Conservation (phyloP, 2,113 vertebrate species). For the Dendropsophus ebraccatus region DNA sequence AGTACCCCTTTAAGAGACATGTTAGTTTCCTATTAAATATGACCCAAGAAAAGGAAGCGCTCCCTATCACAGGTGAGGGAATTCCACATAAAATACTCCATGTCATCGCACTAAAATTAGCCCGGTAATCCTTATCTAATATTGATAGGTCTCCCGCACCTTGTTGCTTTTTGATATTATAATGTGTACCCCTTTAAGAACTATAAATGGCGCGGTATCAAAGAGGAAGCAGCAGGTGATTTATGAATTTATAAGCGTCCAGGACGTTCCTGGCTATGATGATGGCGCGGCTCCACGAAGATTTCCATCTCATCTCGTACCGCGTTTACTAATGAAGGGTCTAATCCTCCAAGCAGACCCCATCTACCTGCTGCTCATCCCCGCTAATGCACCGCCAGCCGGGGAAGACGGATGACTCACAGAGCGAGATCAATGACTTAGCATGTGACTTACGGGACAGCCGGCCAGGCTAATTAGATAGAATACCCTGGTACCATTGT, state of each 20-base stretch:
- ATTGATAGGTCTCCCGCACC: slow-evolving; percentile 37
- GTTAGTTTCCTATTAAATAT: too few species aligned
- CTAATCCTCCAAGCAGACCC: slow-evolving; percentile 1
- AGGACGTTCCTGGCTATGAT: not conserved
- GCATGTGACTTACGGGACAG: not conserved
- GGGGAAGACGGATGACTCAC: slow-evolving; percentile 36
- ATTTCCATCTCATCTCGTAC: slow-evolving; percentile 40
- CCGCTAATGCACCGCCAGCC: slow-evolving; percentile 9
- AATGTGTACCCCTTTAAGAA: slow-evolving; percentile 41
- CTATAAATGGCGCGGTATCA: slow-evolving; percentile 40
- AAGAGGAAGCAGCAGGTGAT: slow-evolving; percentile 35
- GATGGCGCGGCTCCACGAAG: not conserved
- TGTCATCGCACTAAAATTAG: too few species aligned
- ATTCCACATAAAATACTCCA: not conserved
- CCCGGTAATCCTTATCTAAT: slow-evolving; percentile 33
- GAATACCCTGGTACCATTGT: slow-evolving; percentile 21
- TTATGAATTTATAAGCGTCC: slow-evolving; percentile 26
- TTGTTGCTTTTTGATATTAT: slow-evolving; percentile 48
- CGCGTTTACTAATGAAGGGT: slow-evolving; percentile 11
- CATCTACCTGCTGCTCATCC: slow-evolving; percentile 40
- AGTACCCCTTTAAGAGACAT: too few species aligned
- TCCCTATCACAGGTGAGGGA: not conserved
- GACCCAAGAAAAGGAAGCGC: too few species aligned
- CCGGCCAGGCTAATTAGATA: slow-evolving; percentile 28
- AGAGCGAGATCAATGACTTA: slow-evolving; percentile 34